Base-by-base conservation (phyloP, 2,888 invertebrate genomes). In the Calliphora vomitoria region DNA sequence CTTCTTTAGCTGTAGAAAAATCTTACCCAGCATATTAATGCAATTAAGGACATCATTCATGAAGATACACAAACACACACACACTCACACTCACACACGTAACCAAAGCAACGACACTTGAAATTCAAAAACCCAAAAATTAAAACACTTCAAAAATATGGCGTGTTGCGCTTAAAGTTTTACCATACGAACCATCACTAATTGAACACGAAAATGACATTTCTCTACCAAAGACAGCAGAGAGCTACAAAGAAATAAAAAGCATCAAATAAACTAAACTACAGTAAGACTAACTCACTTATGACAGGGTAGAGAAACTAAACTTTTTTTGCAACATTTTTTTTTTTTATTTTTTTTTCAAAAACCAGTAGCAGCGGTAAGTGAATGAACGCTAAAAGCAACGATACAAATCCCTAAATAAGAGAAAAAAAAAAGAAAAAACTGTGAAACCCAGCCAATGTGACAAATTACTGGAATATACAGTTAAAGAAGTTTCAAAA, bases 391-490 rank as follows among this genome's bases (percentile, higher is more conserved):
- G 25, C 55, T 55, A 55, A 79, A 79, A 64, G 72, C 72, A 81
- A 55, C 55, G 53, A 72, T 72, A 38, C 15, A 50, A 18, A 71
- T 13, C 13, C 6, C 8, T 2, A 55, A 18, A 55, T 18, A 35
- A 41, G 11, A 38, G 20, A 53, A 35, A 18, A 3, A 18, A 38
- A n/a, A 15, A 0, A 4, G 25, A 31, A 71, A 58, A 25, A 35
- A n/a, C 25, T 60, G 11, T 15, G n/a, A 82, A 88, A 85, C 50
- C 55, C 85, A 78, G 38, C 79, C 80, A 80, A 85, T 83, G 79
- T 86, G 72, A 83, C 82, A 82, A 83, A 88, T 88, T 88, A 80
- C 62, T 75, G 53, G 38, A 72, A 74, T n/a, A 66, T 83, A 79
- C 69, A 80, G 66, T 82, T 75, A 75, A 78, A 64, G 41, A 38